Evolutionary conservation across 2,888 invertebrate species (phyloP), one percentile per base, ranked within the genome.

Genomic region (Macrophya annulata): DNA sequence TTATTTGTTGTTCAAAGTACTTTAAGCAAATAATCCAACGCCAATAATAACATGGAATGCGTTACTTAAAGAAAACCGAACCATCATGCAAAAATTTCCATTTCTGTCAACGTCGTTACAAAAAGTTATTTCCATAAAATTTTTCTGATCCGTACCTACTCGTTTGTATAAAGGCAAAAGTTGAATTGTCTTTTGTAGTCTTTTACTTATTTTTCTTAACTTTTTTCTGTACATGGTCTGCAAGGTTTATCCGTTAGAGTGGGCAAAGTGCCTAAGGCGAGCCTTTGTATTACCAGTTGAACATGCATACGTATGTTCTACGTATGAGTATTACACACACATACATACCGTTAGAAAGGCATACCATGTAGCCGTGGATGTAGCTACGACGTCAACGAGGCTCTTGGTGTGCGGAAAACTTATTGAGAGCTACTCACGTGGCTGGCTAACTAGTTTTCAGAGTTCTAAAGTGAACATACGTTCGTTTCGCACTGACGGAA

Each of bases 371-470:
- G 76, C 40, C 76, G 25, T 43, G 21, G 48, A 6, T 48, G 48
- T 76, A 76, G 48, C 76, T 10, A 45, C 48, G 21, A 48, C 48
- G 76, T 76, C 45, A 76, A 76, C 76, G 48, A 76, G 31, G 25
- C 12, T 45, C 71, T 71, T 37, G 40, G 71, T 71, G 76, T 17
- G 17, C 17, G 43, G 21, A 8, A 82, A 82, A 82, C 82, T 82
- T 82, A 59, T 82, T 82, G 43, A 82, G 43, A 82, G 65, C 82
- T 65, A 82, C 65, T 82, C 65, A 25, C 25, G 62, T 82, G 65
- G 65, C 82, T 62, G 82, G 65, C 82, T 82, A 65, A 82, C 82
- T 65, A 82, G 82, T 82, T 82, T 82, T 82, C 65, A 21, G 62
- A 82, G 82, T 82, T 82, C 65, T 59, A 82, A 82, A 62, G 82